These are phyloP conservation scores for Hemicrepidius hirtus DNA, from an alignment of 2,888 invertebrate species.

Conservation along the genomic window DNA sequence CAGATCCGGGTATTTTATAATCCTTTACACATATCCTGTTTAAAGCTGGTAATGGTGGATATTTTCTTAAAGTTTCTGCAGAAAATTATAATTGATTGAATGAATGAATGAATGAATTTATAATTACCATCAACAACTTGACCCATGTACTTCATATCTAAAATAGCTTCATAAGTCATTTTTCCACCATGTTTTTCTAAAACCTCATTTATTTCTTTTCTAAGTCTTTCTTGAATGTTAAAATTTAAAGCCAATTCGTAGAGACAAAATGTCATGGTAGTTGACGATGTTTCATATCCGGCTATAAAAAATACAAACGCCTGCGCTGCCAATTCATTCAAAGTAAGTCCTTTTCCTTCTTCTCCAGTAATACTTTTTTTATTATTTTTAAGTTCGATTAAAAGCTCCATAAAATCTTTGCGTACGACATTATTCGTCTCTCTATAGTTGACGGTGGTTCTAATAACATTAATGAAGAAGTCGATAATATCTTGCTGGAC, in stretches of 20 bases:
- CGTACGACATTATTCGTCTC: slow-evolving; percentile 57
- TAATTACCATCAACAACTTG: slow-evolving; percentile 68
- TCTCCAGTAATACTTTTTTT: neutral
- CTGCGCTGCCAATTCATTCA: slow-evolving; percentile 63
- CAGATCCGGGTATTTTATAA: neutral
- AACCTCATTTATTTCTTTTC: slow-evolving; percentile 69
- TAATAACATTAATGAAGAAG: slow-evolving; percentile 59
- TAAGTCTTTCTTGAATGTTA: slow-evolving; percentile 68
- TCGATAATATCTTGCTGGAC: slow-evolving; percentile 46
- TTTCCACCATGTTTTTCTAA: slow-evolving; percentile 68
- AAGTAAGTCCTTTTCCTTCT: slow-evolving; percentile 21
- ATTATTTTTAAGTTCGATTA: slow-evolving; percentile 60
- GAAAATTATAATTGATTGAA: neutral
- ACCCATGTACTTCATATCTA: slow-evolving; percentile 72
- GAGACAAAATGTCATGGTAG: slow-evolving; percentile 63
- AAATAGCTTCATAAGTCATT: slow-evolving; percentile 71
- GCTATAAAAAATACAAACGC: slow-evolving; percentile 64
- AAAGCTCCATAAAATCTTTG: slow-evolving; percentile 68
- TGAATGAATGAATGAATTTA: too few species aligned
- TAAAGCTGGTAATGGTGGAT: neutral
- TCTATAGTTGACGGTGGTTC: slow-evolving; percentile 57
- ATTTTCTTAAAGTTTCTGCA: neutral
- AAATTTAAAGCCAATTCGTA: slow-evolving; percentile 66
- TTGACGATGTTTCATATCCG: slow-evolving; percentile 69
- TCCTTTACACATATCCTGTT: slow-evolving; percentile 1